phyloP scores from a whole-genome alignment of 2,888 invertebrate species.

The Drosophila planitibia region DNA sequence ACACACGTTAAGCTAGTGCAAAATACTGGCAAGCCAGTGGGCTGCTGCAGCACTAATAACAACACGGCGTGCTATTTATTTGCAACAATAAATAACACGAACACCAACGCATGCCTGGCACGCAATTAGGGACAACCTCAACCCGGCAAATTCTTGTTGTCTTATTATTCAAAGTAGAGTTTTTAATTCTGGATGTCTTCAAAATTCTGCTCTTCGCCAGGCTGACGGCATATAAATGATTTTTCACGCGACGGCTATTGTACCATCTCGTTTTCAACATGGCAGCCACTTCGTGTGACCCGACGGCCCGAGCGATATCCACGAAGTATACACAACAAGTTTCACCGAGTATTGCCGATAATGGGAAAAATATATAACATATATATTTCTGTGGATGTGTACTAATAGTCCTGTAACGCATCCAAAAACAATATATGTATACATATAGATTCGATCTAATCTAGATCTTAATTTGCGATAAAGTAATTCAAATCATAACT shows the following conservation, averaged over 20 bases:
- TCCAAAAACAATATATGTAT: not conserved
- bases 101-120: conserved; percentile 18
- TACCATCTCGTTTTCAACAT: conserved; percentile 65
- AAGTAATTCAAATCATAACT: not conserved
- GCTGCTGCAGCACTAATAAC: conserved; percentile 32
- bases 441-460: too few species aligned
- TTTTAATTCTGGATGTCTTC: not conserved
- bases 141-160: conserved; percentile 23
- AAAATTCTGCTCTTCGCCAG: conserved; percentile 4
- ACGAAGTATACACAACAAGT: conserved; percentile 58
- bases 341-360: conserved; percentile 44
- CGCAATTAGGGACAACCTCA: not conserved
- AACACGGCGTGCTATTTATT: conserved; percentile 46
- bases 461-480: too few species aligned
- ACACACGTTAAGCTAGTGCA: not conserved
- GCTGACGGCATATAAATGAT: conserved; percentile 20
- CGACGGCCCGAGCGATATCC: conserved; percentile 23
- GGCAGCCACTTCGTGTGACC: conserved; percentile 73
- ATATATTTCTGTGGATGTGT: not conserved
- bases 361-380: conserved; percentile 12
- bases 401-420: not conserved
- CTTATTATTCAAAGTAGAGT: not conserved
- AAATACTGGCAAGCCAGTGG: conserved; percentile 17
- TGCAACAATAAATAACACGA: conserved; percentile 30
- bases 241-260: conserved; percentile 67